Percentiles rank a stretch among this genome's conserved stretches.
Evolutionary conservation across 2,888 invertebrate species (phyloP).

Genomic region (Leucophenga maculata): DNA sequence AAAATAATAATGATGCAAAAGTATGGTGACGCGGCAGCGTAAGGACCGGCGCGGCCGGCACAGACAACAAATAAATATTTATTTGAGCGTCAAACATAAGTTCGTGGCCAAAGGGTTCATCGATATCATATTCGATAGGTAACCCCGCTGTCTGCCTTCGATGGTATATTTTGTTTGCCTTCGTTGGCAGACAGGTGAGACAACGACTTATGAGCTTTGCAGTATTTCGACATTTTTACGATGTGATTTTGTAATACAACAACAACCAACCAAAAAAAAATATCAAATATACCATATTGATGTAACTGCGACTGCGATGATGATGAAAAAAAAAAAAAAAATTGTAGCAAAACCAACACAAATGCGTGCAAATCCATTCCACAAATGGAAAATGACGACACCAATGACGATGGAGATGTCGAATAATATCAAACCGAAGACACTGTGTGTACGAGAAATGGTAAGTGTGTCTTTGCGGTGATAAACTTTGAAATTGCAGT

Average conservation of each 20-base stretch:
- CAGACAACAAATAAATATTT: slow-evolving; percentile 60
- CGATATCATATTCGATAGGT: background rate
- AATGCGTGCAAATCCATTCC: slow-evolving; percentile 43
- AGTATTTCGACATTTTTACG: slow-evolving; percentile 69
- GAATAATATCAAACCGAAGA: background rate
- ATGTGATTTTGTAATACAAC: slow-evolving; percentile 68
- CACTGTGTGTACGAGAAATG: slow-evolving; percentile 52
- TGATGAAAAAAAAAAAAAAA: slow-evolving; percentile 9
- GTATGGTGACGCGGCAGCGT: slow-evolving; percentile 44
- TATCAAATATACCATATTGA: slow-evolving; percentile 8
- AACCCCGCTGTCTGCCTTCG: too few relatives aligned
- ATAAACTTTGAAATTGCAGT: slow-evolving; percentile 63
- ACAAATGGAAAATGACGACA: slow-evolving; percentile 47
- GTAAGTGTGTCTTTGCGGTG: slow-evolving; percentile 48
- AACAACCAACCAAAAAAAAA: slow-evolving; percentile 49
- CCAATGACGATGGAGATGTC: background rate
- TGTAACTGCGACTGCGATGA: slow-evolving; percentile 1
- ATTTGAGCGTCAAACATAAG: slow-evolving; percentile 66
- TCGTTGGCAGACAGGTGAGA: slow-evolving; percentile 38
- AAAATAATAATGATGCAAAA: slow-evolving; percentile 64
- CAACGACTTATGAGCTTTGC: slow-evolving; percentile 67
- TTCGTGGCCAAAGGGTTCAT: slow-evolving; percentile 39
- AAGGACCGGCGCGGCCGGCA: background rate
- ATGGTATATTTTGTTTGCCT: too few relatives aligned
- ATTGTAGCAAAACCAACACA: background rate